These are phyloP conservation scores for Macrochelys suwanniensis DNA, from an alignment of 2,797 vertebrate species.

Conservation along the genomic window DNA sequence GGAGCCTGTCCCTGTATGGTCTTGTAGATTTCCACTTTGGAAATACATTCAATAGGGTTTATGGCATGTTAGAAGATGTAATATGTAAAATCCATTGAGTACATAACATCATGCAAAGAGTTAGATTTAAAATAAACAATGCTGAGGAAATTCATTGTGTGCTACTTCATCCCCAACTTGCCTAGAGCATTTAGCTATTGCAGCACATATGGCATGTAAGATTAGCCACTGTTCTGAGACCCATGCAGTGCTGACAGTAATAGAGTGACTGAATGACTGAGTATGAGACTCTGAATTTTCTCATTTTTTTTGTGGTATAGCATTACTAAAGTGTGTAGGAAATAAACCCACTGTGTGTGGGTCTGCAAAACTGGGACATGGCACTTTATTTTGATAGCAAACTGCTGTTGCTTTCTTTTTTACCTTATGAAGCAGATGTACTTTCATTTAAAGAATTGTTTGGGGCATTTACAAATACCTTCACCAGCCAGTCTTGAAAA, in stretches of 20 bases:
- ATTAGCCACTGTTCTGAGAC: neutral
- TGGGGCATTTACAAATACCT: neutral
- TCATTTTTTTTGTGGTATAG: neutral
- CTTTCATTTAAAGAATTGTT: neutral
- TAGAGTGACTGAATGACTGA: neutral
- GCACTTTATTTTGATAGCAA: neutral
- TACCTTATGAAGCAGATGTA: neutral
- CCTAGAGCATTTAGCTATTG: neutral
- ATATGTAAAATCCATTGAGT: neutral
- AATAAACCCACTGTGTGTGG: neutral
- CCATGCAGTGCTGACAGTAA: rapidly evolving
- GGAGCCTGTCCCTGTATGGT: neutral
- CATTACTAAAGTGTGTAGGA: neutral
- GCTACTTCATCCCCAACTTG: neutral
- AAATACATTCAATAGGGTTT: neutral
- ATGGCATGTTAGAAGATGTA: neutral
- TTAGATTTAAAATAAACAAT: neutral
- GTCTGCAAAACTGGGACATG: neutral
- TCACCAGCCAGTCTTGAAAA: neutral
- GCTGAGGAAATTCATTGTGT: neutral
- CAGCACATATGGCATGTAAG: neutral
- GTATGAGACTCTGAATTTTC: neutral
- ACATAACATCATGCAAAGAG: neutral
- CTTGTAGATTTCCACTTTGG: rapidly evolving
- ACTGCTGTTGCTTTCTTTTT: neutral